Conservation (phyloP, 2,797 vertebrate genomes). For the Bradypodion pumilum region DNA sequence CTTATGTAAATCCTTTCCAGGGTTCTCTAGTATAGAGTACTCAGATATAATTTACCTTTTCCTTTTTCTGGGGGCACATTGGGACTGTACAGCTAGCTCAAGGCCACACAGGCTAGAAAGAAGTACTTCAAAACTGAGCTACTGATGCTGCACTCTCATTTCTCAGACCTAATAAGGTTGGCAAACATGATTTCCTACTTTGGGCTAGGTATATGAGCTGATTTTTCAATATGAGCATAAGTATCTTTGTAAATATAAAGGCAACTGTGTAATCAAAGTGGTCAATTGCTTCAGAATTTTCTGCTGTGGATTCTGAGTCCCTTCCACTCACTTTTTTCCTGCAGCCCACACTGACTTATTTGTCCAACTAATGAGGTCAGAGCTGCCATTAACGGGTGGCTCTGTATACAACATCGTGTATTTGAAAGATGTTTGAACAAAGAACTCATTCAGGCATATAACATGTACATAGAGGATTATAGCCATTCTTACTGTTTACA, state of each 20-base stretch:
- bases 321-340: neutral
- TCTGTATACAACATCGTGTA: neutral
- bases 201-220: neutral
- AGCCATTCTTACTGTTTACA: conserved; percentile 47
- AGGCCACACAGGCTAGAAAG: neutral
- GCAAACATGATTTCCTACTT: too few species aligned
- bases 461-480: conserved; percentile 40
- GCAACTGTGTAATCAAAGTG: neutral
- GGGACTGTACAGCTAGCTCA: too few species aligned
- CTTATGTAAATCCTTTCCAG: too few species aligned
- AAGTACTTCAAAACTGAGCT: neutral
- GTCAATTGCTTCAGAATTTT: neutral
- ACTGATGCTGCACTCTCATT: neutral
- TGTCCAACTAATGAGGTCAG: conserved; percentile 7
- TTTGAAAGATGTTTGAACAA: conserved; percentile 29
- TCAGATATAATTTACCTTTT: too few species aligned
- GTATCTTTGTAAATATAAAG: neutral
- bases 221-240: neutral
- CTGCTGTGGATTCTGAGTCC: accelerated
- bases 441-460: conserved; percentile 25
- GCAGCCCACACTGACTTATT: neutral
- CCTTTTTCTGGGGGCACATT: too few species aligned
- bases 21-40: too few species aligned
- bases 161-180: neutral
- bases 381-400: conserved; percentile 23